Percentiles rank a stretch among this genome's conserved stretches.
Evolutionary conservation across 2,888 invertebrate species (phyloP).

Genomic region (Erannis defoliaria): DNA sequence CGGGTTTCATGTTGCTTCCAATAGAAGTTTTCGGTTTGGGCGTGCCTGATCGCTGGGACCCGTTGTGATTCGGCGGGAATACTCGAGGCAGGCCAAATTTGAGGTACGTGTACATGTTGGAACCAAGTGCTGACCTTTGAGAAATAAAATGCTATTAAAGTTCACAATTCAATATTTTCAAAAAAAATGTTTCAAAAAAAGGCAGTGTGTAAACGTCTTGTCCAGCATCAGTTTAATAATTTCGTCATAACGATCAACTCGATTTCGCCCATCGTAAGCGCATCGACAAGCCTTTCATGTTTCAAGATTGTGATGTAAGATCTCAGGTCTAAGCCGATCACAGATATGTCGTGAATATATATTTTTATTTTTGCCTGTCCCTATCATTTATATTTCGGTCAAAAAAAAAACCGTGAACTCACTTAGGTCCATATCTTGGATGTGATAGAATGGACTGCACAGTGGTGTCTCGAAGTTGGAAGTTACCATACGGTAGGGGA

Average conservation of each 20-base stretch:
- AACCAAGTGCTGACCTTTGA: conserved; percentile 92
- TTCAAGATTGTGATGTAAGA: too few relatives aligned
- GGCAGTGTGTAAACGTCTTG: too few relatives aligned
- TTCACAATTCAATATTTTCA: too few relatives aligned
- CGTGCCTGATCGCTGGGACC: conserved; percentile 89
- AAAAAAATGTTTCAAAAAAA: too few relatives aligned
- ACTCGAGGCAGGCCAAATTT: conserved; percentile 97
- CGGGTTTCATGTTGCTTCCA: conserved; percentile 84
- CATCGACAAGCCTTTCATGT: too few relatives aligned
- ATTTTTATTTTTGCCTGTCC: too few relatives aligned
- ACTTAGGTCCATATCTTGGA: conserved; percentile 96
- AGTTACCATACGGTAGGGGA: conserved; percentile 97
- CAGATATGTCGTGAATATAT: too few relatives aligned
- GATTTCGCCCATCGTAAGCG: background rate
- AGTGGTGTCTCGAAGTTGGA: conserved; percentile 96
- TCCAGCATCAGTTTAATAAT: too few relatives aligned
- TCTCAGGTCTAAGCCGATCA: too few relatives aligned
- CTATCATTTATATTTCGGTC: too few relatives aligned
- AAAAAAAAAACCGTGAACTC: conserved; percentile 53
- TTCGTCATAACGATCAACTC: too few relatives aligned
- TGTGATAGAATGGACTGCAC: conserved; percentile 96
- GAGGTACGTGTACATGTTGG: conserved; percentile 97
- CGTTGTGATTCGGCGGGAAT: conserved; percentile 93
- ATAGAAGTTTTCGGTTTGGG: conserved; percentile 86
- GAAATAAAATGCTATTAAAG: background rate